Percentiles rank a stretch among this genome's conserved stretches.
phyloP scores from a whole-genome alignment of 2,797 vertebrate genomes.

The Fringilla coelebs region DNA sequence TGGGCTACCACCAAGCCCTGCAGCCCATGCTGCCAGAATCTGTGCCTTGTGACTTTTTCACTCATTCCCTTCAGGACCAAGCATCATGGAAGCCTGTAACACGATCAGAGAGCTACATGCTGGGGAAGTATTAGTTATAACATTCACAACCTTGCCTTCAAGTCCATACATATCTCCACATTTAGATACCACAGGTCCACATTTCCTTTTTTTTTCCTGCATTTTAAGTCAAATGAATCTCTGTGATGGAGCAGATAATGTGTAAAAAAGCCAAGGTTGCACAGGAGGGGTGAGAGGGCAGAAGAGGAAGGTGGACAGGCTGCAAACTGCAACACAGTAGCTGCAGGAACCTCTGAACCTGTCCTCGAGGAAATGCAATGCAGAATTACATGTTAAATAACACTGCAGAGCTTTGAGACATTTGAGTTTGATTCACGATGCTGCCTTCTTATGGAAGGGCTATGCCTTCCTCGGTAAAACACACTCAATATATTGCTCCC shows the following conservation, averaged over 20 bases:
- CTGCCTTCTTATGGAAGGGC: not conserved
- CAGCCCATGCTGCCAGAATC: not conserved
- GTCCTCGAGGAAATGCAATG: not conserved
- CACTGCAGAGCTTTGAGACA: not conserved
- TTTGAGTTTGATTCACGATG: not conserved
- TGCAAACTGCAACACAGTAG: not conserved
- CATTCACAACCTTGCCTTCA: not conserved
- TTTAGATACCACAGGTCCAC: not conserved
- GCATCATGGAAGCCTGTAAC: not conserved
- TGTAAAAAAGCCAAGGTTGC: not conserved
- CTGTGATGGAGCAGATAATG: not conserved
- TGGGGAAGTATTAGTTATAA: not conserved
- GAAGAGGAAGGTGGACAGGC: not conserved
- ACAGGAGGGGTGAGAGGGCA: not conserved
- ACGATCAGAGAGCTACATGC: accelerated
- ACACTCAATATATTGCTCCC: not conserved
- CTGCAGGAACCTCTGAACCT: not conserved
- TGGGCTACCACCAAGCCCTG: not conserved
- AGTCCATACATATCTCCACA: not conserved
- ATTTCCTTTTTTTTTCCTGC: not conserved
- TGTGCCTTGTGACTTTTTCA: not conserved
- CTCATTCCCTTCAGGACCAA: not conserved
- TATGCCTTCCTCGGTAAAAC: not conserved
- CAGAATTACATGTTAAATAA: not conserved
- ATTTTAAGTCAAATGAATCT: not conserved